Conservation (phyloP, 92 coral and sea anemone species). For the Palythoa grandiflora region DNA sequence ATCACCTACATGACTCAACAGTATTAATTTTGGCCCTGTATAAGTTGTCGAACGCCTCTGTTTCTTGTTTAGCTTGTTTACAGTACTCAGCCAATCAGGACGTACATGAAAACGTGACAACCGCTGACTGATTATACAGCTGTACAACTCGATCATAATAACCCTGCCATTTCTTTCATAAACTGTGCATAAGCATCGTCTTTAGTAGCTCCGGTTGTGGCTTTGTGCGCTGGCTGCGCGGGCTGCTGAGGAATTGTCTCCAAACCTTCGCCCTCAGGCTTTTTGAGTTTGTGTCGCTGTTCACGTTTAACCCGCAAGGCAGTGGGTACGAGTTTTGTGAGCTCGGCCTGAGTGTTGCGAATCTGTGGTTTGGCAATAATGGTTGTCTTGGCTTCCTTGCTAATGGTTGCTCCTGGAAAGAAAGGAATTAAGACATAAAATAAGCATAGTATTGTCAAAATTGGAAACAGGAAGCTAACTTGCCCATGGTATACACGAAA, state of each 20-base stretch:
- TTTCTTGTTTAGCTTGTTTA: not conserved
- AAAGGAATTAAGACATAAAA: not conserved
- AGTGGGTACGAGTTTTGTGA: constrained; percentile 94
- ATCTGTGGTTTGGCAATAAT: constrained; percentile 97
- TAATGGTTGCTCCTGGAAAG: constrained; percentile 75
- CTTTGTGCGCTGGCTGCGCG: constrained; percentile 69
- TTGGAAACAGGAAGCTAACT: not conserved
- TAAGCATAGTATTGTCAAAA: not conserved
- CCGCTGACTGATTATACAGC: not conserved
- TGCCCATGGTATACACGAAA: not conserved
- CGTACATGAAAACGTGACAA: not conserved
- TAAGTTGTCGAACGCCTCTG: not conserved
- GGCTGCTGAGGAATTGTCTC: constrained; percentile 74
- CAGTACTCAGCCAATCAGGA: not conserved
- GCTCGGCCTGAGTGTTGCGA: constrained; percentile 96
- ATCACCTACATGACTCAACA: not conserved
- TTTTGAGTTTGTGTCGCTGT: constrained; percentile 61
- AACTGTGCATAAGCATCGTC: constrained; percentile 99
- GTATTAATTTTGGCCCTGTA: not conserved
- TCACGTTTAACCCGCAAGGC: constrained; percentile 96
- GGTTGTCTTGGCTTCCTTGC: constrained; percentile 82
- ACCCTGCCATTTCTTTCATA: constrained; percentile 98
- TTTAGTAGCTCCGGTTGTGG: constrained; percentile 86
- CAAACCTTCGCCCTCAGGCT: constrained; percentile 73
- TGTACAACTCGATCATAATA: constrained; percentile 43